Percentiles rank a stretch among this genome's conserved stretches.
These are phyloP conservation scores for Pangasius sanitwongsei DNA, from an alignment of 2,797 vertebrate genomes.

Conservation along the genomic window DNA sequence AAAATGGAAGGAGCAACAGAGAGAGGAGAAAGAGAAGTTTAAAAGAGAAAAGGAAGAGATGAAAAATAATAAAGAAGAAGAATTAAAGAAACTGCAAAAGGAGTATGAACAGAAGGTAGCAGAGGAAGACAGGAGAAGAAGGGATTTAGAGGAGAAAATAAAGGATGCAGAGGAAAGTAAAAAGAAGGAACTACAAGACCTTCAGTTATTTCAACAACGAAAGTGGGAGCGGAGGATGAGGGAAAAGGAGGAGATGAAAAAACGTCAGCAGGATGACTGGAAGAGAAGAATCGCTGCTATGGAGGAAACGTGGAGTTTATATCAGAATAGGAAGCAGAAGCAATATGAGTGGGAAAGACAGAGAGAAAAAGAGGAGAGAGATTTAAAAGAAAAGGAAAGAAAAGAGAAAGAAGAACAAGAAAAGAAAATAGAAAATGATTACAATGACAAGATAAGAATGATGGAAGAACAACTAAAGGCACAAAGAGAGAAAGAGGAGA, in stretches of 20 bases:
- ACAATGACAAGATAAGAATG: background rate
- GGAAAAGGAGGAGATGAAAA: background rate
- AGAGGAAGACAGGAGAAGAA: slow-evolving; percentile 21
- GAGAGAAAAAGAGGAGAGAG: background rate
- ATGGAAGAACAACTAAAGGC: background rate
- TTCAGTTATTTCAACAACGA: background rate
- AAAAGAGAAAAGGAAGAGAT: slow-evolving; percentile 4
- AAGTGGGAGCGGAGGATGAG: background rate
- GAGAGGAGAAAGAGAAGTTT: background rate
- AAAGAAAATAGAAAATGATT: background rate
- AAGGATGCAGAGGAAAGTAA: slow-evolving; percentile 30
- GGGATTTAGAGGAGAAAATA: slow-evolving; percentile 31
- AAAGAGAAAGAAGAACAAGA: background rate
- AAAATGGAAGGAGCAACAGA: slow-evolving; percentile 6
- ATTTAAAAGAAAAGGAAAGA: slow-evolving; percentile 5
- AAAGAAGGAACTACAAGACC: slow-evolving; percentile 21
- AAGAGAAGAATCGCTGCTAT: background rate
- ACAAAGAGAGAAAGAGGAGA: slow-evolving; percentile 4
- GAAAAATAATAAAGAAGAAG: background rate
- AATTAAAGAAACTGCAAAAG: background rate
- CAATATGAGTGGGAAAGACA: background rate
- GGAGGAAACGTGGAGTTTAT: background rate
- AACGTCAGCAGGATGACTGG: background rate
- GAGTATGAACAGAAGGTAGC: slow-evolving; percentile 19
- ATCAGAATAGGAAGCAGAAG: background rate